Conservation (phyloP, 2,888 invertebrate genomes). For the Nemapogon koenigi region DNA sequence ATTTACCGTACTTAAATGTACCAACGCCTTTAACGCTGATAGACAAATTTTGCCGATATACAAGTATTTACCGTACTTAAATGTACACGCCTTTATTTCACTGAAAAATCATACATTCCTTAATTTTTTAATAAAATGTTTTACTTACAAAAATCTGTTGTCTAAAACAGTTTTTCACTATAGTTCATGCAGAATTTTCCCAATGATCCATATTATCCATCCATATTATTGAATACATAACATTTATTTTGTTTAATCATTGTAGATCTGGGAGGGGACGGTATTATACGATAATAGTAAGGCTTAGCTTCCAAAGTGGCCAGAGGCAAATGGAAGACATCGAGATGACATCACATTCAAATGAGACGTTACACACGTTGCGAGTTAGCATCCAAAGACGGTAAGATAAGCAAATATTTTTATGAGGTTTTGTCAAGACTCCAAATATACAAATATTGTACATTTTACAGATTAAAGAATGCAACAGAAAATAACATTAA, state of each 20-base stretch:
- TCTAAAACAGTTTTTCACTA: background rate
- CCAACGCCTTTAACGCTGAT: too few relatives aligned
- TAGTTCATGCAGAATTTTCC: too few relatives aligned
- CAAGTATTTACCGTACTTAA: too few relatives aligned
- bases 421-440: background rate
- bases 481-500: slow-evolving; percentile 72
- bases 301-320: slow-evolving; percentile 80
- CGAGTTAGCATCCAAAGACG: slow-evolving; percentile 78
- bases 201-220: too few relatives aligned
- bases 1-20: too few relatives aligned
- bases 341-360: slow-evolving; percentile 91
- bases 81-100: too few relatives aligned
- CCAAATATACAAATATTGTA: background rate
- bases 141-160: background rate
- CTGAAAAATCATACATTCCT: background rate
- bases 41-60: too few relatives aligned
- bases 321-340: slow-evolving; percentile 90
- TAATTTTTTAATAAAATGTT: background rate
- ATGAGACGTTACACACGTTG: slow-evolving; percentile 89
- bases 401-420: slow-evolving; percentile 22
- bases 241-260: slow-evolving; percentile 11
- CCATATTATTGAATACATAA: background rate
- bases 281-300: slow-evolving; percentile 84
- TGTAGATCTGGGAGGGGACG: slow-evolving; percentile 88
- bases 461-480: slow-evolving; percentile 46